Evolutionary conservation across 1,140 invertebrate genomes (phyloP), one percentile per base, ranked within the genome.

Genomic region (Apis cerana): DNA sequence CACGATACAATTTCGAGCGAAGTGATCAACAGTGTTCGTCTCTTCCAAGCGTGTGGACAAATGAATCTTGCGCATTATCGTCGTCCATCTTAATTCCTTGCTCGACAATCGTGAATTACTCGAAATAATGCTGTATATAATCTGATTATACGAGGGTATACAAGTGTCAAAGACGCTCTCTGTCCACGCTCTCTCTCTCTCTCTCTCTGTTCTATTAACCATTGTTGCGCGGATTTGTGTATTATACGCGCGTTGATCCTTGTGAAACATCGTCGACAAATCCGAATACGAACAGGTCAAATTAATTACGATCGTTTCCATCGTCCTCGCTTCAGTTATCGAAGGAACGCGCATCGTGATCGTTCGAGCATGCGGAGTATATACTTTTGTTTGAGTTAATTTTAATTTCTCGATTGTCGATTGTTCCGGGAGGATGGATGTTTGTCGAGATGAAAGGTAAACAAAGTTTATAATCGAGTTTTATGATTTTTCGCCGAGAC

Each of bases 201-300:
- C 48, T 27, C 12, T n/a, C 17, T 4, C 21, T 69, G 48, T 19
- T 21, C 15, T 21, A 54, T 23, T 43, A 58, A 27, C 48, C 61
- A 58, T 75, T 52, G 62, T 68, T n/a, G 1, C 12, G 3, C 33
- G 2, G 13, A 2, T 21, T 27, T 12, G 48, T 17, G 58, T 15
- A 43, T 21, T 50, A 72, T 43, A n/a, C n/a, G 67, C 43, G 17
- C 5, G 9, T 5, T 1, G 27, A 50, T 67, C 33, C 5, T 70
- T 48, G 12, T 21, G 54, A 52, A 48, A n/a, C 10, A 23, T 75
- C 64, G 21, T 81, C 58, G 27, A 75, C 75, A 75, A 59, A 72
- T 27, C 59, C 11, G 27, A 43, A n/a, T 17, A 19, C 23, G 23
- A 74, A 56, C 33, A 13, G 15, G 10, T 27, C 15, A 11, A 17